Evolutionary conservation across 2,113 vertebrate species (phyloP), one percentile per base, ranked within the genome.

Genomic region (Centropristis striata): DNA sequence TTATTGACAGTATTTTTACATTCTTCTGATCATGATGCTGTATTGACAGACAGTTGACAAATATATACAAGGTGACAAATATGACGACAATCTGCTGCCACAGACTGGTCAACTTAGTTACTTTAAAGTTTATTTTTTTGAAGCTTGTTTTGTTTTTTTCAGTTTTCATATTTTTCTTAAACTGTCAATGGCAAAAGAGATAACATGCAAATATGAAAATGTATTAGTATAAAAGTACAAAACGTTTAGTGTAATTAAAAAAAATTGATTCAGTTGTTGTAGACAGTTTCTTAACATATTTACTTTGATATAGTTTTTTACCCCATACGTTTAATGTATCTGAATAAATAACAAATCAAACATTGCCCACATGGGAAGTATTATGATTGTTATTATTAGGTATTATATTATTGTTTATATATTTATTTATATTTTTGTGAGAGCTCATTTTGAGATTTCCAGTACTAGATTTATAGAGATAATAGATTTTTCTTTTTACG

Each of bases 371-470:
- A 59, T 28, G 5, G 59, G 7, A 51, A 46, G 4, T 9, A 42
- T 28, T 41, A 64, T 39, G 60, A 2, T n/a, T 63, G 0, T 67
- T 20, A 28, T 18, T 7, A 16, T 18, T 4, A 25, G 10, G 18
- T 67, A 44, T 54, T 41, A 20, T 54, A 44, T 63, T 64, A 51
- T 74, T 28, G 5, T 11, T 57, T 75, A n/a, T n/a, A n/a, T n/a
- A 71, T 77, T 66, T 71, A 65, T 66, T 64, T n/a, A 2, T 70
- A 50, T 58, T 69, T 37, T 28, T 55, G 9, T 13, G 11, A 74
- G 23, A 54, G 4, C n/a, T n/a, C 4, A 28, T 44, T 66, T 53
- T 69, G 2, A 63, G 15, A 46, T 27, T 42, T 27, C 32, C 4
- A 59, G 13, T 57, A 11, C 10, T 11, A 28, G 18, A 49, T 2